Conservation (phyloP, 2,888 invertebrate genomes). For the Limnephilus lunatus region DNA sequence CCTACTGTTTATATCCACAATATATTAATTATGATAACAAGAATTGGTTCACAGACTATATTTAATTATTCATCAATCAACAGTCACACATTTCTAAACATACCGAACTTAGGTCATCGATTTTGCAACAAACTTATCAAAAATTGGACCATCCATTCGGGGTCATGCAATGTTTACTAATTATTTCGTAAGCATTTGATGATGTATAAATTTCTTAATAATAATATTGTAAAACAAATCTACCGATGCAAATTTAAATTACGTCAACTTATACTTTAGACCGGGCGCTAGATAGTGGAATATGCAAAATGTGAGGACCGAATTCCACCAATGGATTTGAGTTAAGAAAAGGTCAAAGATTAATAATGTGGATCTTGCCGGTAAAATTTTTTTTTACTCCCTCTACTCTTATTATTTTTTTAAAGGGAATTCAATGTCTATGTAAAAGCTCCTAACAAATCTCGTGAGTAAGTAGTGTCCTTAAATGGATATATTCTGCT, state of each 20-base stretch:
- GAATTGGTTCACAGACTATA: neutral
- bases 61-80: neutral
- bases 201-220: neutral
- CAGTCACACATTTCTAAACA: neutral
- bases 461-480: no score
- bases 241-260: neutral
- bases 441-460: no score
- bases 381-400: no score
- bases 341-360: no score
- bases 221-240: neutral
- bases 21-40: neutral
- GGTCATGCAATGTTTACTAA: neutral
- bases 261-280: neutral
- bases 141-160: neutral
- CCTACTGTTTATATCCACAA: neutral
- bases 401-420: no score
- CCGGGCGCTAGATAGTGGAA: no score
- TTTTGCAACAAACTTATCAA: neutral
- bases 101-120: neutral
- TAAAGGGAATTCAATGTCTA: no score
- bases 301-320: no score
- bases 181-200: neutral
- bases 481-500: no score
- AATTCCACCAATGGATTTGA: no score
- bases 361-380: no score